These are phyloP conservation scores for Branchellion lobata DNA, from an alignment of 2,888 invertebrate genomes.

Conservation along the genomic window DNA sequence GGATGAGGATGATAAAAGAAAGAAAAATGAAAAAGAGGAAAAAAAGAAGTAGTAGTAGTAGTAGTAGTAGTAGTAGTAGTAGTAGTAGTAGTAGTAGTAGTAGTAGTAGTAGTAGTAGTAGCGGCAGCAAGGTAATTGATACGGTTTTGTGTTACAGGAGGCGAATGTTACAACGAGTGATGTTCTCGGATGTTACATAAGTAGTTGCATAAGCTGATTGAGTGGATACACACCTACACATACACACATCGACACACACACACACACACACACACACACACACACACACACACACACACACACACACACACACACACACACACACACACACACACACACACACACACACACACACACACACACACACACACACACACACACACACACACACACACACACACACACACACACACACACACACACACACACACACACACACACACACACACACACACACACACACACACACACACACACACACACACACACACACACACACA, in stretches of 20 bases:
- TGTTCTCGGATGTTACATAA: no score
- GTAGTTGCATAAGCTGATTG: no score
- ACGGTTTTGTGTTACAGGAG: slow-evolving; percentile 26
- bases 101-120: slow-evolving; percentile 41
- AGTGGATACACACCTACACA: no score
- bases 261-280: no score
- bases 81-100: slow-evolving; percentile 43
- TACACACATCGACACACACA: no score
- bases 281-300: no score
- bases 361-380: no score
- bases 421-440: not conserved
- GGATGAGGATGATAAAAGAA: no score
- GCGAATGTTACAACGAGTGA: no score
- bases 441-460: not conserved
- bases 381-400: slow-evolving; percentile 2
- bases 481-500: not conserved
- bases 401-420: not conserved
- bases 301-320: no score
- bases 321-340: no score
- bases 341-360: no score
- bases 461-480: slow-evolving; percentile 7
- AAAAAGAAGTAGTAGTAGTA: slow-evolving; percentile 15
- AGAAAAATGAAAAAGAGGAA: not conserved
- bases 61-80: slow-evolving; percentile 43
- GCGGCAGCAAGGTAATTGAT: slow-evolving; percentile 17